Evolutionary conservation across 2,113 vertebrate genomes (phyloP).

Genomic region (Machaerirhynchus nigripectus): DNA sequence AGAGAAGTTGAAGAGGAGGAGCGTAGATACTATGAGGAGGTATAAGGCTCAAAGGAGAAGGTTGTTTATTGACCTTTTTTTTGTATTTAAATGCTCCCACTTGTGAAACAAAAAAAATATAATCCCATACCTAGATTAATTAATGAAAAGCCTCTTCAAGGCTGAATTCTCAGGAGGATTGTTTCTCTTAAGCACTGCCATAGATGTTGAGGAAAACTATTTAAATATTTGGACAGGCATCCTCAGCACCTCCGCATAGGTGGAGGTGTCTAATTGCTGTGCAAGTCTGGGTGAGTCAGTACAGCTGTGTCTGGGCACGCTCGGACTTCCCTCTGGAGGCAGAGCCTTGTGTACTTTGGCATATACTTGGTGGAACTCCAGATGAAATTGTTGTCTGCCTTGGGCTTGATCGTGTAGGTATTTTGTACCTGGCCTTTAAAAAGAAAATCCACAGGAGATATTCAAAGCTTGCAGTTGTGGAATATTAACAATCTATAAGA

Average conservation of each 20-base stretch:
- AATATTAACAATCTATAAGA: background rate
- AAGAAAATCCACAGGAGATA: background rate
- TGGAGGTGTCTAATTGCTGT: constrained; percentile 9
- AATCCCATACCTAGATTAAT: background rate
- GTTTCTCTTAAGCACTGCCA: background rate
- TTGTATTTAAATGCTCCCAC: background rate
- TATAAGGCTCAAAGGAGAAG: constrained; percentile 44
- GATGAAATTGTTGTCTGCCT: background rate
- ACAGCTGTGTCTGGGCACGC: background rate
- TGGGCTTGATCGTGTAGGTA: background rate
- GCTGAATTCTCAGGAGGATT: background rate
- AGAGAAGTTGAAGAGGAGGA: constrained; percentile 95
- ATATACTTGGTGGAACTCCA: background rate
- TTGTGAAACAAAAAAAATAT: background rate
- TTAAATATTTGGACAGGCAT: constrained; percentile 17
- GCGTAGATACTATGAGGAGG: constrained; percentile 94
- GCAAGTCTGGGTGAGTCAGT: background rate
- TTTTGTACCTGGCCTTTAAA: background rate
- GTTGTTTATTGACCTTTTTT: background rate
- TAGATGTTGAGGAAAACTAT: background rate
- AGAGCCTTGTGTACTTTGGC: background rate
- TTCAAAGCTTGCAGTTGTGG: background rate
- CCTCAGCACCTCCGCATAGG: background rate
- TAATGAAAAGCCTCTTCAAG: background rate
- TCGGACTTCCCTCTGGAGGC: background rate